Conservation (phyloP, 2,113 vertebrate species). For the Candoia aspera region DNA sequence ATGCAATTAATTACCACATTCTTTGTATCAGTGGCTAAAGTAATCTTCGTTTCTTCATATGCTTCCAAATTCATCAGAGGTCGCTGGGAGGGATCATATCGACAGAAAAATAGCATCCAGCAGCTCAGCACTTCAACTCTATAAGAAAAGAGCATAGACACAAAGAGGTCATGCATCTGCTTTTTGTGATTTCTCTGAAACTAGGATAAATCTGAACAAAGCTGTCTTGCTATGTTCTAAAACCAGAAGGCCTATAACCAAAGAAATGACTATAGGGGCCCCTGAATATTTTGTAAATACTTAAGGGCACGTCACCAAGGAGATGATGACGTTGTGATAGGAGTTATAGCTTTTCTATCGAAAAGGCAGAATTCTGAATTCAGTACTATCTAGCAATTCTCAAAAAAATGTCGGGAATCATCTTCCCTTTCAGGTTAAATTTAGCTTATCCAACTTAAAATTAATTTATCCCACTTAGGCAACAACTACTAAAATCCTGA, state of each 20-base stretch:
- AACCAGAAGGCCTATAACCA: not conserved
- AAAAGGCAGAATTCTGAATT: conserved; percentile 19
- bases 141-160: not conserved
- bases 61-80: not conserved
- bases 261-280: not conserved
- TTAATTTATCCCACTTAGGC: conserved; percentile 34
- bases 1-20: not conserved
- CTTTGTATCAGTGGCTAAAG: not conserved
- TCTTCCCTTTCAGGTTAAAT: conserved; percentile 27
- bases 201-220: not conserved
- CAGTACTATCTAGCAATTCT: not conserved
- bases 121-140: not conserved
- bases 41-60: not conserved
- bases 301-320: not conserved
- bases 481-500: conserved; percentile 23
- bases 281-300: not conserved
- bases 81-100: not conserved
- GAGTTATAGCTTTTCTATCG: conserved; percentile 36
- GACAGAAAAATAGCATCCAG: not conserved
- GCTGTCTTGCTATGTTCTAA: not conserved
- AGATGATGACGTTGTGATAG: conserved; percentile 13
- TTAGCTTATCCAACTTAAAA: conserved; percentile 11
- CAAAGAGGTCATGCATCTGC: not conserved
- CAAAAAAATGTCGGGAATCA: conserved; percentile 30
- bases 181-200: not conserved